Conservation (phyloP, 1,140 invertebrate species). For the Drosophila nasuta region DNA sequence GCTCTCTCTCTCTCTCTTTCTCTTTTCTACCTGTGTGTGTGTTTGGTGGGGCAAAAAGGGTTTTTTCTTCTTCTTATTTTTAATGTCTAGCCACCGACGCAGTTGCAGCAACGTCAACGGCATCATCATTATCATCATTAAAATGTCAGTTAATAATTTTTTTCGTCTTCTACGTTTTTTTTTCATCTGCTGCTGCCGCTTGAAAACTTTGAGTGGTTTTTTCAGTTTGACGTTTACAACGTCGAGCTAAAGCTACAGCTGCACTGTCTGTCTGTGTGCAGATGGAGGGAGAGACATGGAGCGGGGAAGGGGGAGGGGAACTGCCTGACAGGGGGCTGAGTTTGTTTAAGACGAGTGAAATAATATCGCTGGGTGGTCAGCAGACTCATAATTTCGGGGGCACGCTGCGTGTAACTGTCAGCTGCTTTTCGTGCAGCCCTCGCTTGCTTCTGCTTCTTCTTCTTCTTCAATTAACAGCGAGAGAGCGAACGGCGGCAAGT, state of each 20-base stretch:
- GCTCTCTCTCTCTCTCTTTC: background rate
- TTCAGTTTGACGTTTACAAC: conserved; percentile 65
- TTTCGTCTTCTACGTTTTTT: conserved; percentile 14
- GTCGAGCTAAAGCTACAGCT: conserved; percentile 10
- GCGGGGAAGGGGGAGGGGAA: background rate
- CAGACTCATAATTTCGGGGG: conserved; percentile 10
- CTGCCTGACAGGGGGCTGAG: conserved; percentile 26
- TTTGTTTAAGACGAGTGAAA: conserved; percentile 32
- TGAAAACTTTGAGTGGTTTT: conserved; percentile 69
- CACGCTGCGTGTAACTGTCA: conserved; percentile 12
- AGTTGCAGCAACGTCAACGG: conserved; percentile 79
- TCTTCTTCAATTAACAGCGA: conserved; percentile 20
- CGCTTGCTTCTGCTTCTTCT: background rate
- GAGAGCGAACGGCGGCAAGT: conserved; percentile 33
- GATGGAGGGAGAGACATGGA: background rate
- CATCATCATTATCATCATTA: conserved; percentile 83
- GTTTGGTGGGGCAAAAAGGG: conserved; percentile 44
- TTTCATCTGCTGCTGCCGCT: conserved; percentile 21
- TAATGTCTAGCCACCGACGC: conserved; percentile 78
- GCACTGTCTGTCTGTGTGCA: background rate
- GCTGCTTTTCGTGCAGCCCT: conserved; percentile 19
- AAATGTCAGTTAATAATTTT: conserved; percentile 83
- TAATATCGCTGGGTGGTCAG: conserved; percentile 45
- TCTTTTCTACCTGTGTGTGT: conserved; percentile 37
- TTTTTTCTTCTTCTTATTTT: conserved; percentile 34